phyloP scores from a whole-genome alignment of 1,140 invertebrate genomes.

The Pogonus chalceus region DNA sequence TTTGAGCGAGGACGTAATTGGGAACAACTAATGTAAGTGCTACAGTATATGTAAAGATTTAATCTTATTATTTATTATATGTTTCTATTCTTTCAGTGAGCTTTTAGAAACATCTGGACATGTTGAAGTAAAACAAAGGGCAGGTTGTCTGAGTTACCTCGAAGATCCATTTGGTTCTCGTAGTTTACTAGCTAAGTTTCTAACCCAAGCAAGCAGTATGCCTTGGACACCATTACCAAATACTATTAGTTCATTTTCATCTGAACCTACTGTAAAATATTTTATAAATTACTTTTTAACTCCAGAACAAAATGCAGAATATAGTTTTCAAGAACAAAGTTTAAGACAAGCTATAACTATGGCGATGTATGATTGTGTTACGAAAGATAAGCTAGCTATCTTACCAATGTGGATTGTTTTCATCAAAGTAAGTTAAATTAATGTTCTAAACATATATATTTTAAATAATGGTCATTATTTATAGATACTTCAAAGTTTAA shows the following conservation, averaged over 20 bases:
- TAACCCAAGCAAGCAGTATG: constrained; percentile 67
- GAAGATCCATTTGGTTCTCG: constrained; percentile 82
- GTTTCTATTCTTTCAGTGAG: constrained; percentile 27
- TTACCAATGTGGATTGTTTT: constrained; percentile 63
- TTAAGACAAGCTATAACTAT: constrained; percentile 60
- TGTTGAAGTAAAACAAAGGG: constrained; percentile 78
- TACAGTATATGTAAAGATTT: neutral
- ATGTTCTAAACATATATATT: constrained; percentile 20
- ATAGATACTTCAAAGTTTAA: constrained; percentile 39
- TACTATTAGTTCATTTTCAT: constrained; percentile 55
- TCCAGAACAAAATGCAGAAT: constrained; percentile 16
- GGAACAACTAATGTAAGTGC: constrained; percentile 59
- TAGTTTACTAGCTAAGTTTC: constrained; percentile 68
- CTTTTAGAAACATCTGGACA: constrained; percentile 54
- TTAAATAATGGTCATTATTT: constrained; percentile 17
- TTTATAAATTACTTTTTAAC: constrained; percentile 57
- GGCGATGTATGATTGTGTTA: constrained; percentile 76
- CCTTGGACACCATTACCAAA: constrained; percentile 53
- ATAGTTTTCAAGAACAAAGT: constrained; percentile 36
- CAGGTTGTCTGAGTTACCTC: constrained; percentile 76
- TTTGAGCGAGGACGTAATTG: constrained; percentile 76
- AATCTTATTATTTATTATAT: constrained; percentile 1
- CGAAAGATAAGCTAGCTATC: constrained; percentile 73
- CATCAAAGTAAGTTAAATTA: constrained; percentile 46
- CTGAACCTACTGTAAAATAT: constrained; percentile 50